Percentiles rank a stretch among this genome's conserved stretches.
These are phyloP conservation scores for Marmota monax DNA, from an alignment of 2,113 vertebrate species.

Conservation along the genomic window DNA sequence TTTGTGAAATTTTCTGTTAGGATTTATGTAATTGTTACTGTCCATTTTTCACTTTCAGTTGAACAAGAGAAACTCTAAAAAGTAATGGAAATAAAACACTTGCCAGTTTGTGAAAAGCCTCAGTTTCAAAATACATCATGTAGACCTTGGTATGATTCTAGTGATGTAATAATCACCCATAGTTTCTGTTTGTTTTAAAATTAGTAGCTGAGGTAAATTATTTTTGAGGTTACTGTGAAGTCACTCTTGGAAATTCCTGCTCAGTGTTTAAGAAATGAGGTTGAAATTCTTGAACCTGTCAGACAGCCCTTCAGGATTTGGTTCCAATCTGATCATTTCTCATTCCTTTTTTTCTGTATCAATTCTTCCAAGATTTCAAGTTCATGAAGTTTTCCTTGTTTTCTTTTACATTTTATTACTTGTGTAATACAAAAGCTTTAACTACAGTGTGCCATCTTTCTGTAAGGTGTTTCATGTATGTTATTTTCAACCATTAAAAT, in stretches of 20 bases:
- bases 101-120: slow-evolving; percentile 38
- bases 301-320: background rate
- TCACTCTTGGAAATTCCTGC: slow-evolving; percentile 50
- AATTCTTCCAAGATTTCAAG: slow-evolving; percentile 3
- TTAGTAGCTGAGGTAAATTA: slow-evolving; percentile 61
- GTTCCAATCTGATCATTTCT: background rate
- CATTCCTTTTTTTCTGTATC: background rate
- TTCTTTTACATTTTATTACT: slow-evolving; percentile 42
- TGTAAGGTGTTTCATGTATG: slow-evolving; percentile 41
- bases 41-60: slow-evolving; percentile 48
- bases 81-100: slow-evolving; percentile 34
- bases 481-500: slow-evolving; percentile 32
- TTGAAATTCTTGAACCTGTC: slow-evolving; percentile 47
- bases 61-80: slow-evolving; percentile 15
- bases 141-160: slow-evolving; percentile 51
- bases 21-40: slow-evolving; percentile 11
- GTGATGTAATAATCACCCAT: background rate
- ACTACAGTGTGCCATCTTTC: background rate
- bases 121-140: slow-evolving; percentile 20
- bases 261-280: slow-evolving; percentile 20
- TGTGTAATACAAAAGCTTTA: slow-evolving; percentile 45
- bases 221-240: slow-evolving; percentile 44
- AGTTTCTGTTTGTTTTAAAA: background rate
- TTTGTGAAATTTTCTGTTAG: slow-evolving; percentile 25
- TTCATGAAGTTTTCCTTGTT: slow-evolving; percentile 41